Evolutionary conservation across 1,140 invertebrate species (phyloP).

Genomic region (Cotesia typhae): DNA sequence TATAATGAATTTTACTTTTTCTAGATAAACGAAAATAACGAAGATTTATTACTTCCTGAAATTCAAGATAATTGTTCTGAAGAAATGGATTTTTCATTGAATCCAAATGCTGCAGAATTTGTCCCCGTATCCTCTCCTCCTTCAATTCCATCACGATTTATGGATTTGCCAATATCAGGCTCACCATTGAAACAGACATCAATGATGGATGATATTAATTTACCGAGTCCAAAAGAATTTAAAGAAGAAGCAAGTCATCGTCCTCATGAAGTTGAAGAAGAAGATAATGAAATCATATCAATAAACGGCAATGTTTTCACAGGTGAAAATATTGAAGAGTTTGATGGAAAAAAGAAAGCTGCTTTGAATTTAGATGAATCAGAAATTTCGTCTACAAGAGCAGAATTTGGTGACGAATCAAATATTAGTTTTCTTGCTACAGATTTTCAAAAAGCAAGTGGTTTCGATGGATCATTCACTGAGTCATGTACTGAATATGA

Average conservation of each 20-base stretch:
- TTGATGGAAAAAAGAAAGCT: conserved; percentile 20
- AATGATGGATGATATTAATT: conserved; percentile 69
- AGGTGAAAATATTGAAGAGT: not conserved
- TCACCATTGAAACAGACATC: conserved; percentile 70
- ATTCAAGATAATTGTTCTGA: conserved; percentile 44
- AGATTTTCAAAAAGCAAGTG: conserved; percentile 49
- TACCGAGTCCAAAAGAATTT: conserved; percentile 73
- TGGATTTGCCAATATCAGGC: conserved; percentile 58
- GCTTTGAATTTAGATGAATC: conserved; percentile 61
- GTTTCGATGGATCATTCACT: conserved; percentile 48
- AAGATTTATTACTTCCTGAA: not conserved
- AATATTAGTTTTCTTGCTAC: conserved; percentile 48
- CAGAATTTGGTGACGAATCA: conserved; percentile 66
- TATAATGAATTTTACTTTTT: not conserved
- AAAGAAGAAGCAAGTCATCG: conserved; percentile 68
- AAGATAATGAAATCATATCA: conserved; percentile 50
- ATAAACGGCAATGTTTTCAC: conserved; percentile 32
- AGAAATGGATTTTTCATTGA: conserved; percentile 75
- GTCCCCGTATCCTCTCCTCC: conserved; percentile 68
- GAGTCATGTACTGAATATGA: conserved; percentile 43
- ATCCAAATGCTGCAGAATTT: conserved; percentile 79
- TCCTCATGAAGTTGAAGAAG: conserved; percentile 68
- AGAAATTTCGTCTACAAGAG: conserved; percentile 65
- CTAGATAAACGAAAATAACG: conserved; percentile 19
- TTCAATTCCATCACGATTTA: conserved; percentile 42